Evolutionary conservation across 2,888 invertebrate species (phyloP).

Genomic region (Pristionchus japonicus): DNA sequence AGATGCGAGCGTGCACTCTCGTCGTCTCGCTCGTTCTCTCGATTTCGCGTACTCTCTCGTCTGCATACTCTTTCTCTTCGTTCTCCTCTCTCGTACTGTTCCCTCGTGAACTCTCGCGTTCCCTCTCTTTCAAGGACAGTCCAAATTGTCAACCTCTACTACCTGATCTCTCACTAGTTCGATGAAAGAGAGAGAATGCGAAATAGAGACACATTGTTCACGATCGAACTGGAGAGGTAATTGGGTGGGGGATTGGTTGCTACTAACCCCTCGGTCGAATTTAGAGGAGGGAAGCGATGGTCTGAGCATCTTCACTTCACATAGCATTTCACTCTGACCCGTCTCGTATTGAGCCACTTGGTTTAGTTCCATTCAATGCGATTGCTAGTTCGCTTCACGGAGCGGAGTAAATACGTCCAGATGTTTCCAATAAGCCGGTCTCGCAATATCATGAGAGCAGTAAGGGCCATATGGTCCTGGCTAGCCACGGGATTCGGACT

Average conservation of each 20-base stretch:
- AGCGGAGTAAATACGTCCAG: not conserved
- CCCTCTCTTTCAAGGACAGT: conserved; percentile 25
- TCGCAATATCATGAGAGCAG: not conserved
- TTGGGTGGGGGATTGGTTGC: not conserved
- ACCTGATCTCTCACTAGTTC: no score
- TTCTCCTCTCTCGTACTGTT: not conserved
- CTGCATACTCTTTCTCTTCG: not conserved
- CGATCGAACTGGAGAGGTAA: not conserved
- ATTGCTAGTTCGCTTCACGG: not conserved
- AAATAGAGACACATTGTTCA: no score
- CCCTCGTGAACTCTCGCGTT: not conserved
- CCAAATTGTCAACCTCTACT: no score
- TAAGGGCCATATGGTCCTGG: not conserved
- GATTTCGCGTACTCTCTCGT: not conserved
- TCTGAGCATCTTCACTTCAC: not conserved
- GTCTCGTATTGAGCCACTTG: no score
- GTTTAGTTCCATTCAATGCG: not conserved
- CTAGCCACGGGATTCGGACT: not conserved
- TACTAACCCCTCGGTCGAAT: not conserved
- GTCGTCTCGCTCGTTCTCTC: conserved; percentile 24
- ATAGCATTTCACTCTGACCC: no score
- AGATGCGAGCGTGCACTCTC: conserved; percentile 12
- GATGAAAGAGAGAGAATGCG: no score
- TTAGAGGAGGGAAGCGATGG: not conserved
- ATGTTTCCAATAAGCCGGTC: conserved; percentile 5